Percentiles rank a stretch among this genome's conserved stretches.
phyloP scores from a whole-genome alignment of 2,888 invertebrate species.

The Siphonodentalium dalli region DNA sequence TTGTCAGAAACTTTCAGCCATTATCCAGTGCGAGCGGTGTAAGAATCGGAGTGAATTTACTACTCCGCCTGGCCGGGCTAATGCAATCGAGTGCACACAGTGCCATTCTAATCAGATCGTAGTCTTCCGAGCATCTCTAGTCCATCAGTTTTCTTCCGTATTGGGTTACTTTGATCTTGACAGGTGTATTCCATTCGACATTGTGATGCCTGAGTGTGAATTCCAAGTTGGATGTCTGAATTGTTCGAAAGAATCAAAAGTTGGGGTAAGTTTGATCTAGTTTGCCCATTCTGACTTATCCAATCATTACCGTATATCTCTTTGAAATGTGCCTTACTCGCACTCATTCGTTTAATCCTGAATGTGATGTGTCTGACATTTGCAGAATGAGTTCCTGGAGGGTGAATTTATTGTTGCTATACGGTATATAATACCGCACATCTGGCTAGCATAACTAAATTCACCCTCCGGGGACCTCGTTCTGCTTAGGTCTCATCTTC shows the following conservation, averaged over 20 bases:
- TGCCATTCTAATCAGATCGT: constrained; percentile 52
- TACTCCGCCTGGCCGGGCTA: constrained; percentile 45
- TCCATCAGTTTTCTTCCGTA: constrained; percentile 57
- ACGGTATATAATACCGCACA: too few species aligned
- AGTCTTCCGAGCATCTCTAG: constrained; percentile 53
- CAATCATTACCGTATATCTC: not conserved
- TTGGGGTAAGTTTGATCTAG: constrained; percentile 52
- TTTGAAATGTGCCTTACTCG: too few species aligned
- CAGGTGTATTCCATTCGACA: constrained; percentile 60
- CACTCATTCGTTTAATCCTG: too few species aligned
- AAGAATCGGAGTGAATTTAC: constrained; percentile 50
- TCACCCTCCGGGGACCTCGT: too few species aligned
- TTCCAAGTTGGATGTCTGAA: constrained; percentile 59
- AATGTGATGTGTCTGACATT: too few species aligned
- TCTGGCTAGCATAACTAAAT: too few species aligned
- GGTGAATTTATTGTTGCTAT: too few species aligned
- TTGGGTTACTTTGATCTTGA: constrained; percentile 63
- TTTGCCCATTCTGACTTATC: too few species aligned
- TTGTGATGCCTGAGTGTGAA: constrained; percentile 59
- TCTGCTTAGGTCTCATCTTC: too few species aligned
- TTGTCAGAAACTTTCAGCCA: constrained; percentile 47
- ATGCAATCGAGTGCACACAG: constrained; percentile 50
- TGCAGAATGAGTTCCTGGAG: too few species aligned
- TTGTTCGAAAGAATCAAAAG: constrained; percentile 58
- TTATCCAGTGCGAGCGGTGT: constrained; percentile 58